Evolutionary conservation across 37 sponge, comb jelly and placozoan species (phyloP).

Genomic region (Axinella damicornis): DNA sequence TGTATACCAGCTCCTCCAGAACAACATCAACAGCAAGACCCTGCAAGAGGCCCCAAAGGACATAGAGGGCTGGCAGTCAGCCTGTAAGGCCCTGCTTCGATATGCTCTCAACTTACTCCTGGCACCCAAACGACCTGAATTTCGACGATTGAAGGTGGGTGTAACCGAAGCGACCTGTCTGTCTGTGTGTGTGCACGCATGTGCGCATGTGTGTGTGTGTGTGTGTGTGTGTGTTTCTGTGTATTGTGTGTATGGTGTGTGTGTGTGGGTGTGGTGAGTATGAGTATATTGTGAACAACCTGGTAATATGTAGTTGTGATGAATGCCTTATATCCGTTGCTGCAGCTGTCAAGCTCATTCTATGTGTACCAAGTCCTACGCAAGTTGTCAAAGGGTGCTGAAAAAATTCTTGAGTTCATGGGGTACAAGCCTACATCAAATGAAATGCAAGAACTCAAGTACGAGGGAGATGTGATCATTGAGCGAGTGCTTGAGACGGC

Average conservation of each 20-base stretch:
- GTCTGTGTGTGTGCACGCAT: too few relatives aligned
- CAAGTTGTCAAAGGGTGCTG: slow-evolving; percentile 37
- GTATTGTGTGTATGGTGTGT: too few relatives aligned
- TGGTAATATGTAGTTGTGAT: too few relatives aligned
- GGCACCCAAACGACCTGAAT: slow-evolving; percentile 63
- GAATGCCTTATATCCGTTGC: not conserved
- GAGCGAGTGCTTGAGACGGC: slow-evolving; percentile 5
- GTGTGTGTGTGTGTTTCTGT: too few relatives aligned
- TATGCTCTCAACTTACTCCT: slow-evolving; percentile 58
- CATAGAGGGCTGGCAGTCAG: slow-evolving; percentile 36
- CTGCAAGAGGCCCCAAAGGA: not conserved
- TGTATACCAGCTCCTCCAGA: slow-evolving; percentile 24
- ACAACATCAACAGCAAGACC: not conserved
- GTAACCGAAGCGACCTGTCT: too few relatives aligned
- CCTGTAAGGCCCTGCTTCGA: slow-evolving; percentile 33
- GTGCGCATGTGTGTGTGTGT: too few relatives aligned
- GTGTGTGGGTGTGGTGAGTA: too few relatives aligned
- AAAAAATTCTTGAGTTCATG: slow-evolving; percentile 33
- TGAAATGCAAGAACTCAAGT: slow-evolving; percentile 26
- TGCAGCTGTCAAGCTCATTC: slow-evolving; percentile 43
- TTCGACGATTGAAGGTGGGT: slow-evolving; percentile 55
- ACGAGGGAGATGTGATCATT: slow-evolving; percentile 12
- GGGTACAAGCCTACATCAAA: slow-evolving; percentile 10
- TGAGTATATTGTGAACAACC: too few relatives aligned
- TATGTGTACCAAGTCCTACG: slow-evolving; percentile 49